phyloP scores from a whole-genome alignment of 2,797 vertebrate genomes.

The Syngnathus acus region DNA sequence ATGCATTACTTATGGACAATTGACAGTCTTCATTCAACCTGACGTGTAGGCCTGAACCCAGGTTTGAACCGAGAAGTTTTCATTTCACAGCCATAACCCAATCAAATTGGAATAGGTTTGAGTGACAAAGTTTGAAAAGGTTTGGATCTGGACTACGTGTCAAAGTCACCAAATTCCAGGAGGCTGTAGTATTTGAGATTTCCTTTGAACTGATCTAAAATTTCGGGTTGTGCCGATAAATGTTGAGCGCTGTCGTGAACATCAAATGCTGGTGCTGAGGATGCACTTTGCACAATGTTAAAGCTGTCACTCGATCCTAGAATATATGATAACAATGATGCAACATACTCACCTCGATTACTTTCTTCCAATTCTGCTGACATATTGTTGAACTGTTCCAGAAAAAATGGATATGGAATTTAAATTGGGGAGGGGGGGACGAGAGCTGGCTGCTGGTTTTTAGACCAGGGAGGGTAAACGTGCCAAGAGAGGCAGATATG shows the following conservation, averaged over 20 bases:
- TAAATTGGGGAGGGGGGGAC: not conserved
- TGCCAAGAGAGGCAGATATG: conserved; percentile 38
- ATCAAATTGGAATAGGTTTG: not conserved
- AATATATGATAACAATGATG: conserved; percentile 1
- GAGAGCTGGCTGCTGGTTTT: conserved; percentile 17
- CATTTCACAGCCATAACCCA: not conserved
- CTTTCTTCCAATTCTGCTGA: conserved; percentile 69
- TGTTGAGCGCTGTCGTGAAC: not conserved
- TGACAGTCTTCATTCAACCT: not conserved
- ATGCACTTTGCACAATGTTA: not conserved
- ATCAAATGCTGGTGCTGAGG: not conserved
- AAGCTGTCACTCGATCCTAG: not conserved
- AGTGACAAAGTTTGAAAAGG: not conserved
- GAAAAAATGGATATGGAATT: not conserved
- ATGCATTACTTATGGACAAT: not conserved
- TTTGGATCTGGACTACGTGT: not conserved
- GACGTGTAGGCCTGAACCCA: not conserved
- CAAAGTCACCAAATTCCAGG: not conserved
- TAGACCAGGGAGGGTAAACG: conserved; percentile 2
- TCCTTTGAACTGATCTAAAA: not conserved
- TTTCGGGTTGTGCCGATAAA: not conserved
- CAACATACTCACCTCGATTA: conserved; percentile 60
- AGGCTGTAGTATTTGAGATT: not conserved
- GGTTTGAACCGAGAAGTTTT: not conserved
- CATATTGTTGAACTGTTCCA: conserved; percentile 48